Conservation (phyloP, 2,797 vertebrate species). For the Hapalemur alaotrensis region DNA sequence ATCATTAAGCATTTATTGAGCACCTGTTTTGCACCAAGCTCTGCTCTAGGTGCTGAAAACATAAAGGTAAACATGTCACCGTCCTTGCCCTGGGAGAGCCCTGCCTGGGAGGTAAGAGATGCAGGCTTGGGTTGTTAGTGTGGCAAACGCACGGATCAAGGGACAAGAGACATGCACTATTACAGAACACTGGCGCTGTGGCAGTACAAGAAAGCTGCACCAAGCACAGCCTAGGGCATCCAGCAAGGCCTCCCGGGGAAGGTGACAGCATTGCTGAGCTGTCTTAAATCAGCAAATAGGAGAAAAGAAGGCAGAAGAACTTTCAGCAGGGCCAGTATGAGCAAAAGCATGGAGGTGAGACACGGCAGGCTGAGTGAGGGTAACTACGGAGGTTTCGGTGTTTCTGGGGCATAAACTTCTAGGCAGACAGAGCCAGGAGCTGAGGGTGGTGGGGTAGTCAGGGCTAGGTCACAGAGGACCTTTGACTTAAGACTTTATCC, state of each 20-base stretch:
- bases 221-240: neutral
- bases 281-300: neutral
- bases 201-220: neutral
- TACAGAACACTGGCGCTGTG: neutral
- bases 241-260: neutral
- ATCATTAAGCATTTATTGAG: neutral
- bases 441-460: neutral
- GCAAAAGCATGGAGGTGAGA: neutral
- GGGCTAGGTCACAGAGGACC: neutral
- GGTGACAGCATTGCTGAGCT: neutral
- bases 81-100: neutral
- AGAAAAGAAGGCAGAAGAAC: neutral
- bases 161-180: rapidly evolving
- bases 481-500: neutral
- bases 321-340: neutral
- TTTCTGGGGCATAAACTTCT: neutral
- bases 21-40: neutral
- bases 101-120: neutral
- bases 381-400: neutral
- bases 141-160: neutral
- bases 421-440: neutral
- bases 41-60: neutral
- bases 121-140: rapidly evolving
- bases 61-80: neutral
- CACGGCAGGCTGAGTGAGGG: neutral